Base-by-base conservation (phyloP, 1,140 invertebrate species). In the Caenorhabditis remanei region DNA sequence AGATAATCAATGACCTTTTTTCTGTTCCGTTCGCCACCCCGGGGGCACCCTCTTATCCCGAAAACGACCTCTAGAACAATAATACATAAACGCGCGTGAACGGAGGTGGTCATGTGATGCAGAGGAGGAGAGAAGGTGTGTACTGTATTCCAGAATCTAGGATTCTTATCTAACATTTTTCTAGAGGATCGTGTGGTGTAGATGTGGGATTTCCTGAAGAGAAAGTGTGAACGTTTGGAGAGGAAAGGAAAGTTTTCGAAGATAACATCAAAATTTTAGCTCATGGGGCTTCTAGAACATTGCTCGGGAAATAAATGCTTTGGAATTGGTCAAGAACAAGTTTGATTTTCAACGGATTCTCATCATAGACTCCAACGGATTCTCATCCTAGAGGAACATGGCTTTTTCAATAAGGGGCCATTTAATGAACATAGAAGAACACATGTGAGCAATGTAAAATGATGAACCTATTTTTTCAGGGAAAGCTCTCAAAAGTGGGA, bases 21-120 rank as follows among this genome's bases (percentile, higher is more conserved):
- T 79, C 71, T 6, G 50, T 46, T 79, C 71, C 71, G 71, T 79
- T 79, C n/a, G 46, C 46, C 71, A 14, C 65, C 65, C 61, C 24
- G 61, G 65, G 65, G 65, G 41, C 16, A 6, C 40, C 16, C 40
- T 19, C 41, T 46, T 21, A 71, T 71, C 41, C 65, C 65, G 65
- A 71, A 71, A 79, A 79, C 71, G 71, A 50, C 71, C 71, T 79
- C 71, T 79, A 50, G 43, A 79, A 79, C 46, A 79, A 79, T 79
- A 79, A 79, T 50, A 79, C 46, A 50, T 79, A 79, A 79, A 79
- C 53, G 71, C 71, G 71, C 71, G 71, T 79, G 71, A 79, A 79
- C 71, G 71, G 46, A 43, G 65, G 43, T 71, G 16, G 71, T 79
- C 71, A 79, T 50, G n/a, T 79, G 71, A 79, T 41, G 46, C 43